phyloP scores from a whole-genome alignment of 2,888 invertebrate species.

The Bombylius discolor region DNA sequence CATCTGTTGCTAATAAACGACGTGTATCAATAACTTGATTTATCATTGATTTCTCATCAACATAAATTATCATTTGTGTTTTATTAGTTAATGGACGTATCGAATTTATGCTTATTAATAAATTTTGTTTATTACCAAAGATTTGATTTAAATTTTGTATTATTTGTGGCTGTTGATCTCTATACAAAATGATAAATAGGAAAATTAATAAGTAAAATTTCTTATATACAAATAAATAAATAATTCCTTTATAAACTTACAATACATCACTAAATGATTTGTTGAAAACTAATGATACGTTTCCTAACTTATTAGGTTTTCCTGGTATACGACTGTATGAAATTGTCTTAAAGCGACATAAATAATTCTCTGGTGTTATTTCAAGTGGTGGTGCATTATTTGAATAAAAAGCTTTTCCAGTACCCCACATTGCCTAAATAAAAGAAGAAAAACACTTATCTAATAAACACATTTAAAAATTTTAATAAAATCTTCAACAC shows the following conservation, averaged over 20 bases:
- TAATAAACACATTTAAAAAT: background rate
- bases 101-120: conserved; percentile 63
- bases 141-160: conserved; percentile 53
- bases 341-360: conserved; percentile 89
- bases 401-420: conserved; percentile 65
- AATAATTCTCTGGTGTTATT: conserved; percentile 76
- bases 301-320: conserved; percentile 80
- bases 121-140: conserved; percentile 73
- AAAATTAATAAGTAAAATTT: conserved; percentile 1
- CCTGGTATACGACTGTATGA: conserved; percentile 82
- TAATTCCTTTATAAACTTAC: conserved; percentile 33
- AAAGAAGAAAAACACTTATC: conserved; percentile 30
- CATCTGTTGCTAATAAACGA: conserved; percentile 58
- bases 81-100: conserved; percentile 69
- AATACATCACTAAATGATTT: conserved; percentile 69
- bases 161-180: conserved; percentile 56
- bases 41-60: conserved; percentile 53
- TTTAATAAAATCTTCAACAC: background rate
- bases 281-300: conserved; percentile 73
- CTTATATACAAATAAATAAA: background rate
- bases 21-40: conserved; percentile 51
- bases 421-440: conserved; percentile 50
- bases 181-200: conserved; percentile 23
- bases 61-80: conserved; percentile 61
- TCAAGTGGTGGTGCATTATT: conserved; percentile 65